These are phyloP conservation scores for Notolepis coatsorum DNA, from an alignment of 2,797 vertebrate genomes.

Conservation along the genomic window DNA sequence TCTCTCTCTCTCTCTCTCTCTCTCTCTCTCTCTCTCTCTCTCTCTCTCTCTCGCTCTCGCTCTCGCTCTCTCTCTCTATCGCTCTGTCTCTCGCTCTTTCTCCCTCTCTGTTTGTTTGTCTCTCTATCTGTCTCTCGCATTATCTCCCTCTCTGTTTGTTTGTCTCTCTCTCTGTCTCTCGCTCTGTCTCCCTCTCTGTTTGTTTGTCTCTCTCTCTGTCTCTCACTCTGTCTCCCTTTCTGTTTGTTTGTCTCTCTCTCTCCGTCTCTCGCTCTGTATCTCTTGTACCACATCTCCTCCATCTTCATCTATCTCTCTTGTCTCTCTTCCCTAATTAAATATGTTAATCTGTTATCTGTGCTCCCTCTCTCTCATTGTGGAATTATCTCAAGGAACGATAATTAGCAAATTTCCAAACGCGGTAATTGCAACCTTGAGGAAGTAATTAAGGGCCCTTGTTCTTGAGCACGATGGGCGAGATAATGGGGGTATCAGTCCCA, in stretches of 20 bases:
- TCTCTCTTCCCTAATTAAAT: conserved; percentile 61
- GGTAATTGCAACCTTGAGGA: conserved; percentile 72
- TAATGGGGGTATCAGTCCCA: conserved; percentile 56
- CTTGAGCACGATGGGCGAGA: conserved; percentile 37
- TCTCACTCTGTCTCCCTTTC: neutral
- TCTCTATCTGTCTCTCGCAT: conserved; percentile 11
- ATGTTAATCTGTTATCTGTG: conserved; percentile 61
- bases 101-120: neutral
- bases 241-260: conserved; percentile 28
- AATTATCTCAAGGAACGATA: conserved; percentile 64
- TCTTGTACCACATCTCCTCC: conserved; percentile 23
- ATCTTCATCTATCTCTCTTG: conserved; percentile 43
- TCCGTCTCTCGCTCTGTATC: conserved; percentile 29
- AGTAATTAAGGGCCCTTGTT: conserved; percentile 65
- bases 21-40: neutral
- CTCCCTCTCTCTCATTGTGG: conserved; percentile 50
- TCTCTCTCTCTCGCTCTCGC: conserved; percentile 38
- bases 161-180: neutral
- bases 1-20: neutral
- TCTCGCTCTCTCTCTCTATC: conserved; percentile 20
- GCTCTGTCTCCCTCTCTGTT: conserved; percentile 14
- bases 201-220: neutral
- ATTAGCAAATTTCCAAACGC: conserved; percentile 65
- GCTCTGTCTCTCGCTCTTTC: neutral
- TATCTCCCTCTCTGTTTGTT: conserved; percentile 8